A percentile compares a stretch with the other conserved stretches of the same genome.
Evolutionary conservation across 2,113 vertebrate species (phyloP).

Genomic region (Perognathus longimembris): DNA sequence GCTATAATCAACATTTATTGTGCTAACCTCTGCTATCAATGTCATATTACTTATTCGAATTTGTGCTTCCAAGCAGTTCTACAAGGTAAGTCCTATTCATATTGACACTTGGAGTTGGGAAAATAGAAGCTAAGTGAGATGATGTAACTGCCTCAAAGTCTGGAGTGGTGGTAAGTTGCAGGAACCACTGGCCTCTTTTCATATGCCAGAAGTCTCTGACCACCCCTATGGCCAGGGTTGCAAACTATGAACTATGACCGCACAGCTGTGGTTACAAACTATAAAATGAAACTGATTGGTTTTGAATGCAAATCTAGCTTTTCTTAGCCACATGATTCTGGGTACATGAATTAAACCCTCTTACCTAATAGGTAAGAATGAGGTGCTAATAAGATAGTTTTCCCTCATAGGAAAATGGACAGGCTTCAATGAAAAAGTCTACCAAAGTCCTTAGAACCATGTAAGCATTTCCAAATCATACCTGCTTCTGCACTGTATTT

Average conservation of each 20-base stretch:
- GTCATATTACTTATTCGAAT: background rate
- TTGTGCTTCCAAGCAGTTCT: conserved; percentile 17
- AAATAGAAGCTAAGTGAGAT: conserved; percentile 26
- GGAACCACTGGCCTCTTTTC: background rate
- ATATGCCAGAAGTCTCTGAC: background rate
- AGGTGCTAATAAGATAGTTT: background rate
- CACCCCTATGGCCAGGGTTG: too few species aligned
- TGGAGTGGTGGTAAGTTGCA: background rate
- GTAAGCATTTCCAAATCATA: background rate
- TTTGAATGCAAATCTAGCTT: background rate
- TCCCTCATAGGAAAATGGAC: background rate
- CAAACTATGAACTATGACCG: too few species aligned
- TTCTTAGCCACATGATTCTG: background rate
- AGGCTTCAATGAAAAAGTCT: background rate
- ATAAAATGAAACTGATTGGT: background rate
- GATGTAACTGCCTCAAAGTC: background rate
- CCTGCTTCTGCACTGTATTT: background rate
- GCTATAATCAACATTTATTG: conserved; percentile 2
- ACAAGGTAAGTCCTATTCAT: background rate
- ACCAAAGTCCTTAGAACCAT: background rate
- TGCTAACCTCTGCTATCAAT: background rate
- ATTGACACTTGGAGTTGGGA: background rate
- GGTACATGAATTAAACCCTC: background rate
- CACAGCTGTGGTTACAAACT: background rate
- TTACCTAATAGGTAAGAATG: background rate